Percentiles rank a stretch among this genome's conserved stretches.
Conservation (phyloP, 2,797 vertebrate genomes). For the Neosalanx taihuensis region DNA sequence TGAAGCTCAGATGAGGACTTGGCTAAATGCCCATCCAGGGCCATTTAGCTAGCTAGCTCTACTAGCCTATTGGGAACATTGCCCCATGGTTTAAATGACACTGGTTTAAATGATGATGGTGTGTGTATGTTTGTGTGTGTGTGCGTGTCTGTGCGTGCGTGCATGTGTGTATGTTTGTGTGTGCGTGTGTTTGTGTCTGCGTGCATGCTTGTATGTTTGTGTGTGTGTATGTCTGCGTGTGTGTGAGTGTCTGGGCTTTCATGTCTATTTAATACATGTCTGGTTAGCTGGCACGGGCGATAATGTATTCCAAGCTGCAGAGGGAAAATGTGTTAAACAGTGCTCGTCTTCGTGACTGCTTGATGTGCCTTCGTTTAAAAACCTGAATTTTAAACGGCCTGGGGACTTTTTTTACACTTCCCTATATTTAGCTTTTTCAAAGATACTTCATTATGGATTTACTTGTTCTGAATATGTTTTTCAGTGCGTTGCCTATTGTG, state of each 20-base stretch:
- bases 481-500: not conserved
- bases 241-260: constrained; percentile 1
- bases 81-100: not conserved
- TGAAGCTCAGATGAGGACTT: not conserved
- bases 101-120: not conserved
- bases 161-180: not conserved
- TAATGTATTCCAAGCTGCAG: constrained; percentile 9
- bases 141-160: not conserved
- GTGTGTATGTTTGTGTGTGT: not conserved
- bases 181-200: not conserved
- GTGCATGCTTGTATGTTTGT: not conserved
- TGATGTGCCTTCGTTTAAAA: not conserved
- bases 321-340: not conserved
- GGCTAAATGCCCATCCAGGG: not conserved
- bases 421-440: not conserved
- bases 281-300: not conserved
- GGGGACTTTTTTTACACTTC: not conserved
- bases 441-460: not conserved
- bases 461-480: not conserved
- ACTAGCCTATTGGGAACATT: constrained; percentile 7
- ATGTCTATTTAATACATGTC: constrained; percentile 6
- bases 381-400: constrained; percentile 5
- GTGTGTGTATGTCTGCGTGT: not conserved
- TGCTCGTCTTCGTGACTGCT: not conserved
- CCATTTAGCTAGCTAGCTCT: not conserved